These are phyloP conservation scores for Oreochromis grahami DNA, from an alignment of 2,797 vertebrate species.

Conservation along the genomic window DNA sequence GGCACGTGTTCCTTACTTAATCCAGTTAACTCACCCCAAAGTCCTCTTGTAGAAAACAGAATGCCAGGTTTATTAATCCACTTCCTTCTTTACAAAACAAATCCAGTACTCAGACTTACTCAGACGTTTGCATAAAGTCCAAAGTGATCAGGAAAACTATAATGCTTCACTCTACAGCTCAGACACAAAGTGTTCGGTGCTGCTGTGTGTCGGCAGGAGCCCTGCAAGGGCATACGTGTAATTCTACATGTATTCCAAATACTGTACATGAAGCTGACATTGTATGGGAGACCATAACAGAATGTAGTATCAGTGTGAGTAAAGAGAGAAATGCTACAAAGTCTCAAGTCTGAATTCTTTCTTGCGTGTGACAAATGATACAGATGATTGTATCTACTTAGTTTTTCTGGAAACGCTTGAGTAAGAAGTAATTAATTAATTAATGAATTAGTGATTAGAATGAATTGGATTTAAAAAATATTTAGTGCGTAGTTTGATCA, in stretches of 20 bases:
- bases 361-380: accelerated
- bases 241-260: neutral
- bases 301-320: neutral
- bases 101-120: neutral
- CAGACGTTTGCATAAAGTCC: neutral
- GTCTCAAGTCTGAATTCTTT: neutral
- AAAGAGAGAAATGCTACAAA: neutral
- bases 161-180: neutral
- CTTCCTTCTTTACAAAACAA: neutral
- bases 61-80: neutral
- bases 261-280: neutral
- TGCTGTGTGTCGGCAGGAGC: neutral
- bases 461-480: neutral
- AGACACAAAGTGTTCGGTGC: neutral
- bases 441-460: neutral
- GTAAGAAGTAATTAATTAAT: neutral
- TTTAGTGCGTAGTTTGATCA: neutral
- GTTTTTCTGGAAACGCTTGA: neutral
- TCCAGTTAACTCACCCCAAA: neutral
- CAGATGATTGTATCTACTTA: accelerated
- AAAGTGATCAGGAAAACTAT: neutral
- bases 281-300: neutral
- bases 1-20: neutral
- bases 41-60: neutral
- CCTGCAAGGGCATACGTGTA: accelerated